Conservation (phyloP, 2,797 vertebrate species). For the Florisuga fusca region DNA sequence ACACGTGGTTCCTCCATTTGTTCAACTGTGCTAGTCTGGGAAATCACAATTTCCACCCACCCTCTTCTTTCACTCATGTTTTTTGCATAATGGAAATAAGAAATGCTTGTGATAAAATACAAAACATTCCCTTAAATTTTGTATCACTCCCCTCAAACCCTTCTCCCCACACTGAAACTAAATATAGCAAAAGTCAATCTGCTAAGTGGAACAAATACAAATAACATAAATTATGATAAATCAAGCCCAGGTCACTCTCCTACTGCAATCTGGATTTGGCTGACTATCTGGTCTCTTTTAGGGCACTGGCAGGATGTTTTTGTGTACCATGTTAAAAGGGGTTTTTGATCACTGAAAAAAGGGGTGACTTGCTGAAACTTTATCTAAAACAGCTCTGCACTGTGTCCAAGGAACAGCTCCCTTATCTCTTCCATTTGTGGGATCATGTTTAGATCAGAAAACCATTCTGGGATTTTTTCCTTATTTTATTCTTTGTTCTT, state of each 20-base stretch:
- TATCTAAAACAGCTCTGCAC: not conserved
- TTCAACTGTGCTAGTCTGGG: not conserved
- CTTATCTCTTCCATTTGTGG: not conserved
- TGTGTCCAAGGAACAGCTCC: conserved; percentile 1
- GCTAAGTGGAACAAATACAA: not conserved
- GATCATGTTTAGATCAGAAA: conserved; percentile 25
- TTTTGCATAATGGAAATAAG: not conserved
- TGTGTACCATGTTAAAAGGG: not conserved
- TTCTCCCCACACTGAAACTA: not conserved
- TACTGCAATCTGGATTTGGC: not conserved
- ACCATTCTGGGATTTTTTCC: not conserved
- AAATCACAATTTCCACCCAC: not conserved
- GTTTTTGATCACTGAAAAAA: not conserved
- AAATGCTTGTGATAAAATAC: conserved; percentile 14
- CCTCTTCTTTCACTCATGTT: not conserved
- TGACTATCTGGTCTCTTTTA: not conserved
- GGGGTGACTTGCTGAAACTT: conserved; percentile 5
- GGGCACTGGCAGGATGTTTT: conserved; percentile 1
- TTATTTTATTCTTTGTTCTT: too few relatives aligned
- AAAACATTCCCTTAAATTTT: conserved; percentile 14
- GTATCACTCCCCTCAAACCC: not conserved
- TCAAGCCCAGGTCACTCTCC: not conserved
- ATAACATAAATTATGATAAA: not conserved
- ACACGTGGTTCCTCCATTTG: not conserved
- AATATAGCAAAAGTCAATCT: conserved; percentile 2